Evolutionary conservation across 2,113 vertebrate genomes (phyloP).

Genomic region (human (Homo sapiens)): GRCh38 chr5:166169501-166170000

Average conservation of each 20-base stretch:
- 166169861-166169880: not conserved
- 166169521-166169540: not conserved
- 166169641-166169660: not conserved
- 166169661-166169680: not conserved
- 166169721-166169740: not conserved
- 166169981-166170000: constrained; percentile 1
- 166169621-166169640: not conserved
- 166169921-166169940: not conserved
- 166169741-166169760: not conserved
- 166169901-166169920: not conserved
- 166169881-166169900: not conserved
- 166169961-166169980: not conserved
- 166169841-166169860: not conserved
- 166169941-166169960: not conserved
- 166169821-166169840: not conserved
- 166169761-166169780: not conserved
- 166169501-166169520: not conserved
- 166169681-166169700: not conserved
- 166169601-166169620: not conserved
- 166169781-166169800: not conserved
- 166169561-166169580: not conserved
- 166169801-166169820: not conserved
- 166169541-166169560: not conserved
- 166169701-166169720: not conserved
- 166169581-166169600: not conserved